Conservation (phyloP, 1,140 invertebrate species). For the Achatina immaculata region DNA sequence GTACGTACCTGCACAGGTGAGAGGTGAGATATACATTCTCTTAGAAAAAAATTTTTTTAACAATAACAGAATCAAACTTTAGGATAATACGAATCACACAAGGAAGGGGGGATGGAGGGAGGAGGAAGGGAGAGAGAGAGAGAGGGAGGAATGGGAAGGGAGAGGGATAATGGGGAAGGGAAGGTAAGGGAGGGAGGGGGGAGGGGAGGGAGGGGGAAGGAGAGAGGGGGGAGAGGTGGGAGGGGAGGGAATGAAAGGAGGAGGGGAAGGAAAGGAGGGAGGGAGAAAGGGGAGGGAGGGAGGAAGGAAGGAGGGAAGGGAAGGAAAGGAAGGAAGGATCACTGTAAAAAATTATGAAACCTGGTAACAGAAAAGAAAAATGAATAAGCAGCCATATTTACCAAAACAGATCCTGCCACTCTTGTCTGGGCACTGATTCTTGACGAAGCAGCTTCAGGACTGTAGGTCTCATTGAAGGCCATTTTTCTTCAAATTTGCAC, state of each 20-base stretch:
- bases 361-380: too few relatives aligned
- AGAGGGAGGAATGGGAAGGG: not conserved
- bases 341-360: too few relatives aligned
- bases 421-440: conserved; percentile 89
- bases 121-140: not conserved
- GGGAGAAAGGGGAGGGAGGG: not conserved
- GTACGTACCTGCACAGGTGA: conserved; percentile 77
- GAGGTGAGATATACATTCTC: too few relatives aligned
- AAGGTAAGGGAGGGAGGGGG: too few relatives aligned
- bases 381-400: conserved; percentile 56
- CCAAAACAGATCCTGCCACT: conserved; percentile 98
- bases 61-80: too few relatives aligned
- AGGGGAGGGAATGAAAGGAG: not conserved
- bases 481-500: conserved; percentile 89
- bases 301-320: not conserved
- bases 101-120: not conserved
- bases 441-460: conserved; percentile 93
- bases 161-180: not conserved
- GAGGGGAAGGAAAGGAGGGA: not conserved
- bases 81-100: too few relatives aligned
- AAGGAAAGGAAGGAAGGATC: not conserved
- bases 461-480: conserved; percentile 93
- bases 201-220: too few relatives aligned
- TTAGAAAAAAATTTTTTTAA: too few relatives aligned
- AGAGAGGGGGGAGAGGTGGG: too few relatives aligned